Base-by-base conservation (phyloP, 35 echinoderm and acorn worm genomes). In the Lytechinus pictus region DNA sequence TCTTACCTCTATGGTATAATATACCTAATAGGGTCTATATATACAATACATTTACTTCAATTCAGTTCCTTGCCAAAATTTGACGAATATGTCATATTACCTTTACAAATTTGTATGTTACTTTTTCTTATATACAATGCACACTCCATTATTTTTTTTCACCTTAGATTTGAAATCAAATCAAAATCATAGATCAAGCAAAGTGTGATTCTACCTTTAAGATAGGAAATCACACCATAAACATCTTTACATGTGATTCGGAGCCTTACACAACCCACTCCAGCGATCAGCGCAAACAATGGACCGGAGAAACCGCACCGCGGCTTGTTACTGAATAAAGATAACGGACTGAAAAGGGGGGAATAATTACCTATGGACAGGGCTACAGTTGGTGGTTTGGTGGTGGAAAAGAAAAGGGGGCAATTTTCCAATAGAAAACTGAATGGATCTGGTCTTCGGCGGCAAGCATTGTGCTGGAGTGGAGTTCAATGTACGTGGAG, bases 211-310 rank as follows among this genome's bases (percentile, higher is more conserved):
- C 14, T 16, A 0, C 66, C 66, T 79, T 79, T 79, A 79, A 79
- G 66, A 79, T 24, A 54, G 88, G 88, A 90, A 90, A 90, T 90
- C 88, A 90, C 88, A 90, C 88, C 88, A 90, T 44, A 44, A 90
- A 90, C 52, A 90, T 90, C 88, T 52, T 52, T 44, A 33, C 88
- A 21, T 90, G 88, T 44, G 66, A 79, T 79, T 79, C 19, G 19
- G n/a, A 79, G 19, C 61, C 66, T 79, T 79, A 79, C 66, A 79
- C 66, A 79, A 79, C 66, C 14, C 66, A 79, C 66, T 79, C 66
- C 66, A n/a, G 66, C 66, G 66, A 79, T 79, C 66, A 79, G 66
- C 16, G 66, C 66, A 79, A 79, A 79, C 66, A 79, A 79, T 79
- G 9, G 88, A 90, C 29, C 5, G 27, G 88, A 90, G 88, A 90